Evolutionary conservation across 2,797 vertebrate genomes (phyloP), one percentile per base, ranked within the genome.

Genomic region (Meda fulgida): DNA sequence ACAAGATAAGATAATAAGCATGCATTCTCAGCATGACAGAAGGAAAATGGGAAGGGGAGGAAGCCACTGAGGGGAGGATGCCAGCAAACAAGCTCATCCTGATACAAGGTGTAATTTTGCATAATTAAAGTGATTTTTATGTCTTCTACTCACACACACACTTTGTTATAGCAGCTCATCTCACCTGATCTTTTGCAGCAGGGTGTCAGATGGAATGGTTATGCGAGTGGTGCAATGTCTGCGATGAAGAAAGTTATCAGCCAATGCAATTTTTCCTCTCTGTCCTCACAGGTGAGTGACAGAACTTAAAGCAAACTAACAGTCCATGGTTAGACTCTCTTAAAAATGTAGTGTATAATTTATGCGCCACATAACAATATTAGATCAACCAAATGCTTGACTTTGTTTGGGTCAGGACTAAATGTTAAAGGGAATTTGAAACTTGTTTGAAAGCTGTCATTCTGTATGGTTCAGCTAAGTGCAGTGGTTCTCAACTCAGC

Each of bases 221-320:
- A 94, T 87, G 93, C 93, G 40, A 92, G 94, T 48, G 83, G 94
- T 84, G 94, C 94, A 31, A 90, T 95, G 90, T 95, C 95, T 67
- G 93, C 95, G 89, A 95, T 96, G 95, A 96, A 95, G 94, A 95
- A 96, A 92, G 93, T 93, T 11, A 95, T 95, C 91, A 94, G 91
- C 93, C 95, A 95, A 89, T 95, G 93, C 93, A 95, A 93, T 92
- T 91, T 96, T 89, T 90, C 93, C 88, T 92, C 95, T 71, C 89
- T 96, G 88, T 95, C 95, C 91, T 91, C 94, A 84, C 95, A 96
- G 94, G 95, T 95, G 89, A 94, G 95, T 94, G 90, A 83, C 86
- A 66, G 14, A 70, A 29, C 6, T 46, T 63, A 23, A 67, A 21
- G 21, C 40, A 48, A 34, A 69, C 16, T 60, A 66, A 21, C 51